A percentile compares a stretch with the other conserved stretches of the same genome.
These are phyloP conservation scores for Epinotia demarniana DNA, from an alignment of 2,888 invertebrate species.

Conservation along the genomic window DNA sequence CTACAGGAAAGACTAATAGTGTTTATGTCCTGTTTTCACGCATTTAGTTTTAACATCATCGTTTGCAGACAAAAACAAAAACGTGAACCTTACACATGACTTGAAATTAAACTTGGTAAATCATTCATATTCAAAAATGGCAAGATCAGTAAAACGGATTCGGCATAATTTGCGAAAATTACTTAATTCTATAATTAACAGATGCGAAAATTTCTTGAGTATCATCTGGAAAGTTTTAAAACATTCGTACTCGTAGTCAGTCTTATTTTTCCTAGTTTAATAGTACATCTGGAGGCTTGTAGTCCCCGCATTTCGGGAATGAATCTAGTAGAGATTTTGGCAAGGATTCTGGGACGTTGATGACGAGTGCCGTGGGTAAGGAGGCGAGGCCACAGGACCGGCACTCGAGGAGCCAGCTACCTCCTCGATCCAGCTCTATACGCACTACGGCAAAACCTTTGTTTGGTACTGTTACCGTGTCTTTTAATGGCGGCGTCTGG, in stretches of 20 bases:
- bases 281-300: slow-evolving; percentile 77
- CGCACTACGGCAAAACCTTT: slow-evolving; percentile 85
- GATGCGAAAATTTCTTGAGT: slow-evolving; percentile 20
- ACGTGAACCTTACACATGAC: too few species aligned
- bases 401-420: slow-evolving; percentile 80
- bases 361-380: slow-evolving; percentile 76
- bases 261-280: slow-evolving; percentile 62
- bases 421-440: slow-evolving; percentile 82
- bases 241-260: slow-evolving; percentile 33
- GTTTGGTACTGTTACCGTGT: slow-evolving; percentile 86
- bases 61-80: background rate
- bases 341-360: slow-evolving; percentile 75
- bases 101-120: background rate
- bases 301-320: slow-evolving; percentile 81
- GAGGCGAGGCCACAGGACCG: slow-evolving; percentile 72
- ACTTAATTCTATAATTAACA: slow-evolving; percentile 1
- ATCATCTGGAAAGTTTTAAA: slow-evolving; percentile 20
- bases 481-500: slow-evolving; percentile 83
- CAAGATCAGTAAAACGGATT: slow-evolving; percentile 31
- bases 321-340: slow-evolving; percentile 73
- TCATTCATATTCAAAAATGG: slow-evolving; percentile 28
- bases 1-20: too few species aligned
- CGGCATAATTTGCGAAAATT: slow-evolving; percentile 22
- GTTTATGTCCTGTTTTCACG: too few species aligned
- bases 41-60: background rate